phyloP scores from a whole-genome alignment of 2,888 invertebrate species.

The Epinotia demarniana region DNA sequence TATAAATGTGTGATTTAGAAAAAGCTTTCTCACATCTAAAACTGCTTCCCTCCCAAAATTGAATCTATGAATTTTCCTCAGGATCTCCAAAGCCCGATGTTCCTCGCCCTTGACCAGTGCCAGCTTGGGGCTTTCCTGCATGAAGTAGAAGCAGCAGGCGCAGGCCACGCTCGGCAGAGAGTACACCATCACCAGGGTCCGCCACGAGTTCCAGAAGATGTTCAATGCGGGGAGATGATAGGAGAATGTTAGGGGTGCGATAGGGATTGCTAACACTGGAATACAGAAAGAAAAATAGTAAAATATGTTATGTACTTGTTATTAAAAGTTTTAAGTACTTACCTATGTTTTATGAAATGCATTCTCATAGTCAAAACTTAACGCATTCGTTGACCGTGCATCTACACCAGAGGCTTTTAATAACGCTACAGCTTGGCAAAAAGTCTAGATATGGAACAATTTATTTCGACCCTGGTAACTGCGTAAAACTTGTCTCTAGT shows the following conservation, averaged over 20 bases:
- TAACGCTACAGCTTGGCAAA: no score
- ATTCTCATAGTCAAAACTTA: no score
- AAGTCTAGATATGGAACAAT: no score
- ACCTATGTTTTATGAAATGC: no score
- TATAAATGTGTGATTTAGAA: no score
- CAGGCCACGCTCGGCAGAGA: slow-evolving; percentile 86
- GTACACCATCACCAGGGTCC: slow-evolving; percentile 87
- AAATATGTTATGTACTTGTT: no score
- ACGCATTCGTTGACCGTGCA: no score
- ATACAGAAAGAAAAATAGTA: slow-evolving; percentile 39
- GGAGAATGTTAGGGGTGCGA: slow-evolving; percentile 84
- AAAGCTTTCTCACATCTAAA: slow-evolving; percentile 55
- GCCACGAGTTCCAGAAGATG: slow-evolving; percentile 88
- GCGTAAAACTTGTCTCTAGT: no score
- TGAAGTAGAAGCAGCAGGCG: slow-evolving; percentile 79
- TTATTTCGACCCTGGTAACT: no score
- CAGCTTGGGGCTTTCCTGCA: slow-evolving; percentile 92
- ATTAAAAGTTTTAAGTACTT: no score
- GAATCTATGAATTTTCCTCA: slow-evolving; percentile 63
- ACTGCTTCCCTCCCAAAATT: slow-evolving; percentile 58
- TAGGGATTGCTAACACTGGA: slow-evolving; percentile 86
- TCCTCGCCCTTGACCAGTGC: slow-evolving; percentile 84
- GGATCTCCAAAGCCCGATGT: slow-evolving; percentile 80
- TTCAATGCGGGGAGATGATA: slow-evolving; percentile 67
- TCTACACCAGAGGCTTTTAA: no score